These are phyloP conservation scores for Typhlomys cinereus DNA, from an alignment of 2,113 vertebrate genomes.

Conservation along the genomic window DNA sequence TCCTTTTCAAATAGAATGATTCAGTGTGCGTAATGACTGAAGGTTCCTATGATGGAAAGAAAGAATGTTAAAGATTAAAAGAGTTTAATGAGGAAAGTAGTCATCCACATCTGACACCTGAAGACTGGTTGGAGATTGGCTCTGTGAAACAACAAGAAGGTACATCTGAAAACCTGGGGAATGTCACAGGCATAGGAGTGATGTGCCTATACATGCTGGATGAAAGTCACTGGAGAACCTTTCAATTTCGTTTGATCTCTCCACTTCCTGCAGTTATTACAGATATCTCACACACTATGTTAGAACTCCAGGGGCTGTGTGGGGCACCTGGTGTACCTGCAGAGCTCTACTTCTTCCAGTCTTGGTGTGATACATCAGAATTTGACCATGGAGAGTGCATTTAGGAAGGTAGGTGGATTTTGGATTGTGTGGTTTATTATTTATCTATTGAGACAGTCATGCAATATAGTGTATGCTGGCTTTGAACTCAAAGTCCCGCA, in stretches of 20 bases:
- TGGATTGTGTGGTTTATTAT: background rate
- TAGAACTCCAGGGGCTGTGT: background rate
- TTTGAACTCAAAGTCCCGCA: background rate
- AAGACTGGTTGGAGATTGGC: background rate
- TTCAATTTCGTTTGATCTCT: background rate
- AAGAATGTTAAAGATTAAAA: background rate
- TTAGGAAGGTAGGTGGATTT: background rate
- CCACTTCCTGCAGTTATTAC: background rate
- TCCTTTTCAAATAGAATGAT: slow-evolving; percentile 52
- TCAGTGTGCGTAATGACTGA: slow-evolving; percentile 25
- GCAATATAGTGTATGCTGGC: background rate
- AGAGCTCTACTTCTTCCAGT: background rate
- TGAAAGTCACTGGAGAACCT: background rate
- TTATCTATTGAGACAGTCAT: background rate
- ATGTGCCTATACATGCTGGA: background rate
- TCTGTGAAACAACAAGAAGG: background rate
- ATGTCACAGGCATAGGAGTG: background rate
- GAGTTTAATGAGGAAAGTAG: slow-evolving; percentile 32
- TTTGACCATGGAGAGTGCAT: background rate
- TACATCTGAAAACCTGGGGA: background rate
- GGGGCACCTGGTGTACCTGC: background rate
- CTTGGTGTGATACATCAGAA: background rate
- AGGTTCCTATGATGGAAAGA: background rate
- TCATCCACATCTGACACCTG: background rate
- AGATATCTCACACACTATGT: background rate